These are phyloP conservation scores for Sinopyrophorus schimmeli DNA, from an alignment of 2,888 invertebrate genomes.

Conservation along the genomic window DNA sequence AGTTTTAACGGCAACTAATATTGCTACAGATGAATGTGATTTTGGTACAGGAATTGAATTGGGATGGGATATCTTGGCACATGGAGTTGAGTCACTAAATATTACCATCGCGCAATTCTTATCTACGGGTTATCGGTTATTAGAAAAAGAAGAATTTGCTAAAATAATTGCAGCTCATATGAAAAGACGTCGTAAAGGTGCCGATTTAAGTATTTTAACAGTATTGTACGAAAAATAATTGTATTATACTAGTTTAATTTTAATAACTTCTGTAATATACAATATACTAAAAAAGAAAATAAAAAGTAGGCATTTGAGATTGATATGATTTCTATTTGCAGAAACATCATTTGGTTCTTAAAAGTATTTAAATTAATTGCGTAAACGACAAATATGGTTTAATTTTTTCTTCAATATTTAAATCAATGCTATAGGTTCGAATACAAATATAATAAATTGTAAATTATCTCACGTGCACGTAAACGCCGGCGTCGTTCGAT, in stretches of 20 bases:
- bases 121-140: conserved; percentile 73
- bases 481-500: conserved; percentile 33
- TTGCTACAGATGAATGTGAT: conserved; percentile 93
- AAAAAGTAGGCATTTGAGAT: too few relatives aligned
- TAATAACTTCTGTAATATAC: too few relatives aligned
- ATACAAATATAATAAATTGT: conserved; percentile 30
- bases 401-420: too few relatives aligned
- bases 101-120: conserved; percentile 66
- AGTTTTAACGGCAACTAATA: conserved; percentile 79
- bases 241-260: too few relatives aligned
- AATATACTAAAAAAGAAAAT: too few relatives aligned
- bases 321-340: too few relatives aligned
- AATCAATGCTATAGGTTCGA: too few relatives aligned
- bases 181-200: conserved; percentile 66
- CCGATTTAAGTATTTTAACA: conserved; percentile 58
- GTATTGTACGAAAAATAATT: too few relatives aligned
- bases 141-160: conserved; percentile 72
- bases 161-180: conserved; percentile 78
- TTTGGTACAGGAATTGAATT: conserved; percentile 91
- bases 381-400: too few relatives aligned
- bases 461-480: conserved; percentile 32
- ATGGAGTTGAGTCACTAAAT: conserved; percentile 71
- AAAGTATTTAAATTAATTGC: too few relatives aligned
- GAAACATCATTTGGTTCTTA: too few relatives aligned
- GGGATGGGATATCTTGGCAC: conserved; percentile 83